Conservation (phyloP, 1,140 invertebrate species). For the Pararge aegeria region DNA sequence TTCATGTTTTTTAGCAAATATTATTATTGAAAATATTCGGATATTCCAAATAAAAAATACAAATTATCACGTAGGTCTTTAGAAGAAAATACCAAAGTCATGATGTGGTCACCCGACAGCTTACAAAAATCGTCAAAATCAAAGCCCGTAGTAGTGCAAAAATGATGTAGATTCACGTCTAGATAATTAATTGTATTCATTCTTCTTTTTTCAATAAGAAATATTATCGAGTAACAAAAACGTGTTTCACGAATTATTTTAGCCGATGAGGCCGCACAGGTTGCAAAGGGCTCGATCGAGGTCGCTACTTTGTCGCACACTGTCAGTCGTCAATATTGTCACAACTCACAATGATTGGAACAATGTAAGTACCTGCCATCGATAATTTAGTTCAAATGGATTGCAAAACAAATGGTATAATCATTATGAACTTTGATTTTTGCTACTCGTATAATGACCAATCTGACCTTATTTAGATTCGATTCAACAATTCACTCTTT, state of each 20-base stretch:
- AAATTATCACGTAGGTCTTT: no score
- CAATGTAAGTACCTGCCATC: slow-evolving; percentile 15
- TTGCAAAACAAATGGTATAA: slow-evolving; percentile 9
- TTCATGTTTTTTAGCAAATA: no score
- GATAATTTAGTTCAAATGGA: slow-evolving; percentile 3
- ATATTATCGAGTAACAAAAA: slow-evolving; percentile 30
- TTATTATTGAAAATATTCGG: no score
- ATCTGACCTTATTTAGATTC: neutral
- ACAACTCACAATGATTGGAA: slow-evolving; percentile 36
- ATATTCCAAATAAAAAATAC: no score
- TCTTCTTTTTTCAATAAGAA: neutral
- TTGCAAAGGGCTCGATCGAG: slow-evolving; percentile 66
- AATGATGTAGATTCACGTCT: neutral
- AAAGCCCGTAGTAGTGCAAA: neutral
- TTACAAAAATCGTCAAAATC: neutral
- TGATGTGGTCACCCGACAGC: no score
- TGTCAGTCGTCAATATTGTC: slow-evolving; percentile 43
- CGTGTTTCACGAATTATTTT: slow-evolving; percentile 50
- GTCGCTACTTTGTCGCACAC: slow-evolving; percentile 43
- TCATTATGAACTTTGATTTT: slow-evolving; percentile 10
- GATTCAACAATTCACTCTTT: neutral
- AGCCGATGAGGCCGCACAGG: slow-evolving; percentile 64
- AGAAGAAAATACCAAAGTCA: no score
- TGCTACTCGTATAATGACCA: neutral
- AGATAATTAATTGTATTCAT: neutral